Conservation (phyloP, 2,888 invertebrate genomes). For the Patella ulyssiponensis region DNA sequence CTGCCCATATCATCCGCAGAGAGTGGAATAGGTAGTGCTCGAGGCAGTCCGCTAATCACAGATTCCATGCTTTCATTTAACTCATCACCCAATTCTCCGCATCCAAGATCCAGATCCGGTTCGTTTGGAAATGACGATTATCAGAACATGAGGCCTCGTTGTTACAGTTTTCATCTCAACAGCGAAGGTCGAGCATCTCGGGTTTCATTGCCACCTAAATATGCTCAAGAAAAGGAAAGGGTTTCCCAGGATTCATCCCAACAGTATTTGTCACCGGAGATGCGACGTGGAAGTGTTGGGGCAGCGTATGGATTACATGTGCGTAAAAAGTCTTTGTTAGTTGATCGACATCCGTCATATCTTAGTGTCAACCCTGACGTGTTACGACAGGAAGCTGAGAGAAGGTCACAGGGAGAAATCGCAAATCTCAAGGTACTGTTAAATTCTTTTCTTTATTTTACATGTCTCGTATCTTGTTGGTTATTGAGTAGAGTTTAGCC, state of each 20-base stretch:
- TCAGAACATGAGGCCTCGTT: constrained; percentile 56
- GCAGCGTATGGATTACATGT: constrained; percentile 58
- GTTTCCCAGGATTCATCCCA: constrained; percentile 45
- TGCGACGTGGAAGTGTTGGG: constrained; percentile 62
- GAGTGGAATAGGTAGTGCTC: constrained; percentile 48
- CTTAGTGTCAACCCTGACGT: constrained; percentile 40
- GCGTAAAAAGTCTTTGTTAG: constrained; percentile 56
- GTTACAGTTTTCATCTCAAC: constrained; percentile 64
- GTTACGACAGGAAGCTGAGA: constrained; percentile 23
- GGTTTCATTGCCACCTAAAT: constrained; percentile 39
- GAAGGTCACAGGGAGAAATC: constrained; percentile 21
- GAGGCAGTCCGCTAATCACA: constrained; percentile 52
- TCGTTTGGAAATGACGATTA: constrained; percentile 59
- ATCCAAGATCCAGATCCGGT: constrained; percentile 56
- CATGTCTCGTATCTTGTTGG: neutral
- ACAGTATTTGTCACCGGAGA: constrained; percentile 54
- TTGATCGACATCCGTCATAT: constrained; percentile 57
- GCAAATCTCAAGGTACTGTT: constrained; percentile 22
- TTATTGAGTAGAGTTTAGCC: neutral
- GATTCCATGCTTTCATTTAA: constrained; percentile 52
- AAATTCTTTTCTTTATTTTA: neutral
- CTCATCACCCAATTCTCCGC: constrained; percentile 44
- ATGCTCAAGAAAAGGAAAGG: constrained; percentile 39
- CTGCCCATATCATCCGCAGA: constrained; percentile 56
- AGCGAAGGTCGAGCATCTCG: constrained; percentile 60